Conservation (phyloP, 2,888 invertebrate genomes). For the Acleris holmiana region DNA sequence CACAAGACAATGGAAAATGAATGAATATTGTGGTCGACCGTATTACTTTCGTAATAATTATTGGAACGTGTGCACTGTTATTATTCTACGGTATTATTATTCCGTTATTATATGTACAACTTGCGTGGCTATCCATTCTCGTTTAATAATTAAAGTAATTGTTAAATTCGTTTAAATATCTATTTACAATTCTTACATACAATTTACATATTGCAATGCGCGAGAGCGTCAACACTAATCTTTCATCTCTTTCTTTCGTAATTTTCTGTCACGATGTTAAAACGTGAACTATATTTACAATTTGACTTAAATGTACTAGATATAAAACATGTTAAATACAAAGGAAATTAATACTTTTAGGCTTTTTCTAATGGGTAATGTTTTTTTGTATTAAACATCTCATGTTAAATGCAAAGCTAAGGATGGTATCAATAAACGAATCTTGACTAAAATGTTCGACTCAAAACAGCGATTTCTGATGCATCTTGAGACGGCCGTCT, state of each 20-base stretch:
- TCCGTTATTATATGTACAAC: constrained; percentile 15
- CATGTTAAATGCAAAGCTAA: too few relatives aligned
- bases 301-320: constrained; percentile 24
- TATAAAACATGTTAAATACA: neutral
- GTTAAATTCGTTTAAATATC: constrained; percentile 83
- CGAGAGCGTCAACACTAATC: constrained; percentile 41
- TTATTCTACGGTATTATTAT: too few relatives aligned
- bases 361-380: too few relatives aligned
- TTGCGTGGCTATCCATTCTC: constrained; percentile 60
- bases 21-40: too few relatives aligned
- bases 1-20: too few relatives aligned
- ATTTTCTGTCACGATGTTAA: constrained; percentile 38
- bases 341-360: neutral
- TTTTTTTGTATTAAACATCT: too few relatives aligned
- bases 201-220: constrained; percentile 67
- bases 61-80: too few relatives aligned
- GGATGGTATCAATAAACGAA: too few relatives aligned
- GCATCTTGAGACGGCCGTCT: too few relatives aligned
- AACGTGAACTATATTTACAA: constrained; percentile 53
- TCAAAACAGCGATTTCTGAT: too few relatives aligned
- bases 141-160: constrained; percentile 60
- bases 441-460: too few relatives aligned
- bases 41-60: too few relatives aligned
- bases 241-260: constrained; percentile 15
- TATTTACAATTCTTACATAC: constrained; percentile 74